Conservation (phyloP, 2,113 vertebrate genomes). For the Rhynchomys soricoides region DNA sequence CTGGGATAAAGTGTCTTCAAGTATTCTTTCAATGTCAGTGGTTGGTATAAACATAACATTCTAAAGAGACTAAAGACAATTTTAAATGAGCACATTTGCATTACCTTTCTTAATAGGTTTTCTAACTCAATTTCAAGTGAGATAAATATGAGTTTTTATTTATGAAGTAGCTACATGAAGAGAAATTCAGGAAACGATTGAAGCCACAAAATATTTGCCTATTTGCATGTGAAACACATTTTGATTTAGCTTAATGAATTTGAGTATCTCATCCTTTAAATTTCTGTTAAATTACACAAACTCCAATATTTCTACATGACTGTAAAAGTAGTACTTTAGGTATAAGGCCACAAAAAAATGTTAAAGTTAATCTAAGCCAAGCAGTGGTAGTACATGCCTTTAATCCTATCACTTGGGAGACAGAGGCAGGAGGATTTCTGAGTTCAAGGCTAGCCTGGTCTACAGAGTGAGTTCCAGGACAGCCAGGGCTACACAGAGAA, state of each 20-base stretch:
- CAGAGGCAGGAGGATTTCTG: too few species aligned
- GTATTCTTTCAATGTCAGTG: not conserved
- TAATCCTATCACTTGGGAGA: too few species aligned
- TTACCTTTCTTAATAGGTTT: conserved; percentile 44
- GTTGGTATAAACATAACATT: not conserved
- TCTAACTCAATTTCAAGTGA: conserved; percentile 50
- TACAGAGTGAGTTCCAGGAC: too few species aligned
- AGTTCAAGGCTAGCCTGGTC: too few species aligned
- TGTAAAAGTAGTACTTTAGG: not conserved
- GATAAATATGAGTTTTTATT: conserved; percentile 56
- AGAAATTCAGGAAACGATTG: conserved; percentile 19
- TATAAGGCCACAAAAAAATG: not conserved
- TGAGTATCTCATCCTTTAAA: not conserved
- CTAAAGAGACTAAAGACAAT: conserved; percentile 17
- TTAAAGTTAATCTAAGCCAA: not conserved
- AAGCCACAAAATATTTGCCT: not conserved
- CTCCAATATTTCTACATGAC: not conserved
- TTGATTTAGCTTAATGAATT: conserved; percentile 30
- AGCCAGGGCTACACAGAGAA: too few species aligned
- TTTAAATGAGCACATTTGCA: conserved; percentile 10
- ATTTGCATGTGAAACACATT: conserved; percentile 43
- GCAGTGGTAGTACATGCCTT: too few species aligned
- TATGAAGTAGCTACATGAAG: conserved; percentile 38
- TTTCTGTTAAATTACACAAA: not conserved
- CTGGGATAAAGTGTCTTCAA: not conserved